Base-by-base conservation (phyloP, 2,113 vertebrate species). In the Antigone vipio region DNA sequence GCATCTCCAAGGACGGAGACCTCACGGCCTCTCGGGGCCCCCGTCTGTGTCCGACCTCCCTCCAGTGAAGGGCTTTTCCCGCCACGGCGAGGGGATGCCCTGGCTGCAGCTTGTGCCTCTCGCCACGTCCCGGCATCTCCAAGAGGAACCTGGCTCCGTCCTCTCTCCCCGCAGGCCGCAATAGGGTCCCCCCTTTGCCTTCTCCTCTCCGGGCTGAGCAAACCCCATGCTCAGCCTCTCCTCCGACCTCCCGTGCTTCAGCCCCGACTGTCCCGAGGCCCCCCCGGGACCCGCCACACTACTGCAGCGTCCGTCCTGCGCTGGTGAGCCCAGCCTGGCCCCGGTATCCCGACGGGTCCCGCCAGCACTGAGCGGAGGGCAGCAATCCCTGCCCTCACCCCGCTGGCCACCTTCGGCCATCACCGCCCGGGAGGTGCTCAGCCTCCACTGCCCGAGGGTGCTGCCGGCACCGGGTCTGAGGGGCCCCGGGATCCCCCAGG, bases 21-120 rank as follows among this genome's bases (percentile, higher is more conserved):
- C 26, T 52, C 52, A 45, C 2, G 1, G 42, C 20, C 30, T 26
- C 49, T 21, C 1, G 0, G 0, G 50, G 21, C 9, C 30, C 14
- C 1, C 0, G 24, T 10, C 2, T 0, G 4, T 35, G 24, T 9
- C 30, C 9, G 1, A 27, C 24, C 34, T 9, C 5, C 34, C 34
- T 45, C 27, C 1, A 1, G 42, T 18, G 18, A 47, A 40, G 45
- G 56, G 35, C 45, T 50, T 50, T 27, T 50, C 22, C 80, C n/a
- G 35, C 35, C 15, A 18, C 13, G 1, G 44, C 35, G 12, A 38
- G 26, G 35, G 26, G 16, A 44, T 1, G 3, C 45, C 35, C 45
- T 22, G 30, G 45, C 30, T 3, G 2, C 12, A 30, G 30, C 67
- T 24, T 6, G 9, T 29, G 24, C 62, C 30, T 30, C 53, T 77